Evolutionary conservation across 2,888 invertebrate species (phyloP).

Genomic region (Deilephila porcellus): DNA sequence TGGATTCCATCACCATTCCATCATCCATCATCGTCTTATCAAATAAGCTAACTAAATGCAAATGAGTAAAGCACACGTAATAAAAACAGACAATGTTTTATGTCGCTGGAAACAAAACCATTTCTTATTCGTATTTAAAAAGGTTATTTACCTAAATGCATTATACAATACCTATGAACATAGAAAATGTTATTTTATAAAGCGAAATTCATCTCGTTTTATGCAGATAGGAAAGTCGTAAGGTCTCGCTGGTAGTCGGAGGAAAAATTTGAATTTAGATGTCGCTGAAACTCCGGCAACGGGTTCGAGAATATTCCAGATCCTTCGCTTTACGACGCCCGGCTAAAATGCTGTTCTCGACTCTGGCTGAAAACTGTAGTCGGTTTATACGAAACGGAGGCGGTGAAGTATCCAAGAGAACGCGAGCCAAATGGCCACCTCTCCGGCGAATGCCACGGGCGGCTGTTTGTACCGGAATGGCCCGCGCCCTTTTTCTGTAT

Average conservation of each 20-base stretch:
- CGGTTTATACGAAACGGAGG: constrained; percentile 77
- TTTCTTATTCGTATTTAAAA: background rate
- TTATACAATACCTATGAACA: constrained; percentile 46
- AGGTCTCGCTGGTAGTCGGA: constrained; percentile 59
- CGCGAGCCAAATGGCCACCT: constrained; percentile 78
- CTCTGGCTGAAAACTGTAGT: constrained; percentile 73
- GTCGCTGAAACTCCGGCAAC: constrained; percentile 67
- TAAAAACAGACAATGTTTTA: background rate
- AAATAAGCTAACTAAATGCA: background rate
- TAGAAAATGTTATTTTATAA: constrained; percentile 66
- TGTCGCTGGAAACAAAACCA: background rate
- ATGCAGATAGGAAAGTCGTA: constrained; percentile 70
- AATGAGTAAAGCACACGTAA: background rate
- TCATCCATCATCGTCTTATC: too few relatives aligned
- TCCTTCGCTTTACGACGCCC: constrained; percentile 76
- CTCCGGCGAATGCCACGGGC: constrained; percentile 71
- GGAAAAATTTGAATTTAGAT: constrained; percentile 82
- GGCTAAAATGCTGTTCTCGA: constrained; percentile 78
- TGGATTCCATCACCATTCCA: too few relatives aligned
- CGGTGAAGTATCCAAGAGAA: constrained; percentile 70
- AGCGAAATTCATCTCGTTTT: constrained; percentile 74
- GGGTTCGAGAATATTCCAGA: constrained; percentile 55
- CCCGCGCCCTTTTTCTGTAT: constrained; percentile 58
- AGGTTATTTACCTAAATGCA: constrained; percentile 11
- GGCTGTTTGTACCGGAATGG: constrained; percentile 74